Base-by-base conservation (phyloP, 2,797 vertebrate genomes). In the Hirundo rustica region DNA sequence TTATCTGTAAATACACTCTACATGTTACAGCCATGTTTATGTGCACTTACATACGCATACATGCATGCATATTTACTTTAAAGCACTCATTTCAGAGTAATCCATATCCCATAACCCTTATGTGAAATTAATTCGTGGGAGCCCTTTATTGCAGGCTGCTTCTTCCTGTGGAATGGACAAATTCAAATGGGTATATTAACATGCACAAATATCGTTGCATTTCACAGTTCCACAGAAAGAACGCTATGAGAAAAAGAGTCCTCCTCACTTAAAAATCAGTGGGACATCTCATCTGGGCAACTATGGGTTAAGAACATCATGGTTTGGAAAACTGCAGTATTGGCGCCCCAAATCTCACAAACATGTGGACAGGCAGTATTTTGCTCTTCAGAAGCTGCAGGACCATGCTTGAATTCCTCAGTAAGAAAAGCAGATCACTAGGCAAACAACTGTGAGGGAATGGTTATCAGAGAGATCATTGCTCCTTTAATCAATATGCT, bases 291-390 rank as follows among this genome's bases (percentile, higher is more conserved):
- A 13, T 18, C 32, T 13, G 19, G 58, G 38, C 6, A 61, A 9
- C 51, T 14, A 16, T 0, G 0, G 38, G 16, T 73, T 61, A 65
- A 78, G 53, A 40, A 5, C 45, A 36, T 0, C 18, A 32, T 10
- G 23, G 32, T 60, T 34, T 73, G 38, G 29, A 32, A 85, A 90
- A 72, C 13, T 20, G 45, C 36, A 84, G 25, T 34, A 30, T 0
- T 25, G 53, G 16, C 14, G 14, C 10, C 38, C 54, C 19, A 61
- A 57, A 61, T 40, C 26, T 44, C 10, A 6, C 26, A 48, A 40
- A 51, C 0, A 0, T 18, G 40, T 25, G 48, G 61, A 87, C 30
- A 72, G 71, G 48, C 18, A 26, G 51, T 30, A 55, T 27, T 42
- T 71, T 53, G 18, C 13, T 72, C 29, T 61, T 42, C 22, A 50